A percentile compares a stretch with the other conserved stretches of the same genome.
phyloP scores from a whole-genome alignment of 2,888 invertebrate species.

The Uropetala carovei region DNA sequence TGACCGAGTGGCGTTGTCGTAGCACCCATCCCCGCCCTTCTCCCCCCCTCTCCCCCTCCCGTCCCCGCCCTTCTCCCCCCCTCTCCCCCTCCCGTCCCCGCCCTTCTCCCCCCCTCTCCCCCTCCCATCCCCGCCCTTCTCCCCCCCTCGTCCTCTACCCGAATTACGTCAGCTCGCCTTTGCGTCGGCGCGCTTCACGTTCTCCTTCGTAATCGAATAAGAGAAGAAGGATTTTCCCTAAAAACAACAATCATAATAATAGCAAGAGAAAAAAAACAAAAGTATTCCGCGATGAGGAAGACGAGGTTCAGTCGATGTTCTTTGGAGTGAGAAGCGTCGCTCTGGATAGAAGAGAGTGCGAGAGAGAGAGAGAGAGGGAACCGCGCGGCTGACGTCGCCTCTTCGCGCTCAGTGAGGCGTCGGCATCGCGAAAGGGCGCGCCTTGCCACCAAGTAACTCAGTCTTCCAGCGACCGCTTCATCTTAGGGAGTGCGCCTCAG shows the following conservation, averaged over 20 bases:
- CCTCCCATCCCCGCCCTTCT: neutral
- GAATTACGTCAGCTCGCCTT: neutral
- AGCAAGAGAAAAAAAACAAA: neutral
- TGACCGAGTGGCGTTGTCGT: slow-evolving; percentile 6
- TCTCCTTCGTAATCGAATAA: slow-evolving; percentile 5
- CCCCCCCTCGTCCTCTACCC: neutral
- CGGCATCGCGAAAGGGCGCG: neutral
- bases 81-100: neutral
- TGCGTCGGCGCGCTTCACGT: neutral
- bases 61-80: neutral
- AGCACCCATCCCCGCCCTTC: neutral
- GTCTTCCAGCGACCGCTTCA: no score
- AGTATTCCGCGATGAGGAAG: neutral
- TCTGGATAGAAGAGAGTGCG: neutral
- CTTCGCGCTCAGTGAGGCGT: slow-evolving; percentile 30
- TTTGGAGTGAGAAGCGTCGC: neutral
- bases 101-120: neutral
- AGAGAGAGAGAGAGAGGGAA: neutral
- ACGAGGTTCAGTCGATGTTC: neutral
- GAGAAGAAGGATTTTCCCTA: neutral
- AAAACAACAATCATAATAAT: neutral
- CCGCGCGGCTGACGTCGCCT: neutral
- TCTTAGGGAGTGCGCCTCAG: neutral
- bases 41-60: neutral
- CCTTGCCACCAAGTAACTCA: neutral